Conservation (phyloP, 2,113 vertebrate genomes). For the Camarhynchus parvulus region DNA sequence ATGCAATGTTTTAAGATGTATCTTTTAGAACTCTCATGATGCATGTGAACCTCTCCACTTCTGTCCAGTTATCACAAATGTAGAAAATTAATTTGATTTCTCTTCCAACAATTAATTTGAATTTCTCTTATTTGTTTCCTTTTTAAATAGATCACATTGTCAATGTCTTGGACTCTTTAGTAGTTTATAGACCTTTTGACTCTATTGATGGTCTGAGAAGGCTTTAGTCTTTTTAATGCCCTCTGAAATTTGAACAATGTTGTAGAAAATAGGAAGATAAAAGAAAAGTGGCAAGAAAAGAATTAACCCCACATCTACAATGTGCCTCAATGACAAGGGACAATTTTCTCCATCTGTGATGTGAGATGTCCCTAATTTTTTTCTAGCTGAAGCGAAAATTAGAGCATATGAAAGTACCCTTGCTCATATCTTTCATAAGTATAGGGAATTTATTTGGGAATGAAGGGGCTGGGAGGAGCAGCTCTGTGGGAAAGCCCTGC, state of each 20-base stretch:
- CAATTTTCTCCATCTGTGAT: neutral
- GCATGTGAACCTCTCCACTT: neutral
- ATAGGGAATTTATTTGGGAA: neutral
- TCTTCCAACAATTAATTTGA: neutral
- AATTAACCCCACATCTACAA: neutral
- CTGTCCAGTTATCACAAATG: neutral
- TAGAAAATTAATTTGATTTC: neutral
- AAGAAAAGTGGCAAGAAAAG: neutral
- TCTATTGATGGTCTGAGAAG: neutral
- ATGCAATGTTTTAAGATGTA: neutral
- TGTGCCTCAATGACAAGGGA: neutral
- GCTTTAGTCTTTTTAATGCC: neutral
- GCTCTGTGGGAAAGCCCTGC: neutral
- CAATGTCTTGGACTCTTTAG: neutral
- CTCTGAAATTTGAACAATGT: neutral
- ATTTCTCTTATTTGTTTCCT: neutral
- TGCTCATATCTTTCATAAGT: neutral
- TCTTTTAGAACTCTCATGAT: neutral
- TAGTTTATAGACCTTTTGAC: neutral
- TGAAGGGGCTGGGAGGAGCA: neutral
- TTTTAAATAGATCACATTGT: neutral
- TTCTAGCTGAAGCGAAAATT: neutral
- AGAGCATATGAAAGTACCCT: neutral
- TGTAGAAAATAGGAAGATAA: neutral
- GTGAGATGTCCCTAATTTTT: neutral